Percentiles rank a stretch among this genome's conserved stretches.
phyloP scores from a whole-genome alignment of 1,140 invertebrate genomes.

The Drosophila ercepeae region DNA sequence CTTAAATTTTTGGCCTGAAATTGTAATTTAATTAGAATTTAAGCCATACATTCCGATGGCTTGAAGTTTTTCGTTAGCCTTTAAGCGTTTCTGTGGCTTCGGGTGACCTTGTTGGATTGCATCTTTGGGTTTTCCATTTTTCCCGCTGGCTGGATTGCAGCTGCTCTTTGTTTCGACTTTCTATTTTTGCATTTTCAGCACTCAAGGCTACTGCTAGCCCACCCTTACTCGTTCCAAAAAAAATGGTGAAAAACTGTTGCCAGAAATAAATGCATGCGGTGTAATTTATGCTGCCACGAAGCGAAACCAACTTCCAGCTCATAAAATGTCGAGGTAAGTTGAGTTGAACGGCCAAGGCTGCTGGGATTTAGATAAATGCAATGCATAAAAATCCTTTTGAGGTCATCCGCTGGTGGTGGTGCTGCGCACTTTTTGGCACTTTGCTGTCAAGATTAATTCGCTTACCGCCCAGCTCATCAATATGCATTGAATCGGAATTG shows the following conservation, averaged over 20 bases:
- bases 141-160: slow-evolving; percentile 25
- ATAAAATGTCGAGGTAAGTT: slow-evolving; percentile 49
- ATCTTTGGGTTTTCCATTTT: slow-evolving; percentile 51
- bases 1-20: slow-evolving; percentile 27
- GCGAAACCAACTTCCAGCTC: slow-evolving; percentile 52
- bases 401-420: slow-evolving; percentile 22
- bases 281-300: slow-evolving; percentile 60
- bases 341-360: slow-evolving; percentile 55
- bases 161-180: slow-evolving; percentile 48
- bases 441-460: slow-evolving; percentile 2
- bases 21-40: slow-evolving; percentile 68
- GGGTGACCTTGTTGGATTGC: slow-evolving; percentile 52
- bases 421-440: background rate
- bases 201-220: slow-evolving; percentile 42
- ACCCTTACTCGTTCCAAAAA: too few species aligned
- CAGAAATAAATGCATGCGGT: slow-evolving; percentile 42
- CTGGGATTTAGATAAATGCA: slow-evolving; percentile 32
- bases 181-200: slow-evolving; percentile 46
- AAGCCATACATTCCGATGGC: slow-evolving; percentile 35
- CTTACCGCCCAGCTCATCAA: slow-evolving; percentile 54
- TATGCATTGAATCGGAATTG: slow-evolving; percentile 64
- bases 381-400: slow-evolving; percentile 32
- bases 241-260: background rate
- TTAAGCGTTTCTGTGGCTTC: slow-evolving; percentile 14
- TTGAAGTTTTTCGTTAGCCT: slow-evolving; percentile 11